phyloP scores from a whole-genome alignment of 2,797 vertebrate species.

The Enteromius trimaculatus region DNA sequence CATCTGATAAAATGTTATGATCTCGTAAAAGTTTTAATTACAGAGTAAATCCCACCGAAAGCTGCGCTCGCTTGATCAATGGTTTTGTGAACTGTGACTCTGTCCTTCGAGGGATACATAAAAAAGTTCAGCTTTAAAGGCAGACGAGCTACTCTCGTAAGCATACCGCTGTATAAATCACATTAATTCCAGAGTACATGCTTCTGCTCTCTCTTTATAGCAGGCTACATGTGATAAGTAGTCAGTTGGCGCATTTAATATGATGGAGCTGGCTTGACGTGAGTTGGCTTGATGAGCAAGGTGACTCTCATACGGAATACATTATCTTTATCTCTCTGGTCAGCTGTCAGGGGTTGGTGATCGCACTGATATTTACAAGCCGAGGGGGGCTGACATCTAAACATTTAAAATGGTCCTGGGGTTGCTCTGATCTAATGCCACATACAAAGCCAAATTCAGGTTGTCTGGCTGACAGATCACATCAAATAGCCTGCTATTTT shows the following conservation, averaged over 20 bases:
- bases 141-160: conserved; percentile 28
- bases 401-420: conserved; percentile 41
- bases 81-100: conserved; percentile 46
- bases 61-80: conserved; percentile 53
- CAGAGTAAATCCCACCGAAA: conserved; percentile 58
- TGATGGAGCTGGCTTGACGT: conserved; percentile 27
- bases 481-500: conserved; percentile 2
- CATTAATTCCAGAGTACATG: conserved; percentile 43
- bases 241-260: background rate
- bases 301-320: conserved; percentile 45
- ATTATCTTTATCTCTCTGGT: conserved; percentile 47
- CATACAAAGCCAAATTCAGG: conserved; percentile 15
- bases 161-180: conserved; percentile 34
- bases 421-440: conserved; percentile 43
- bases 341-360: conserved; percentile 41
- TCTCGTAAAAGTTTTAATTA: conserved; percentile 59
- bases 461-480: conserved; percentile 29
- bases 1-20: conserved; percentile 52
- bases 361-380: conserved; percentile 41
- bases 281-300: conserved; percentile 46
- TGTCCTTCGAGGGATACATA: conserved; percentile 48
- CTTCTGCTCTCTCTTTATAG: conserved; percentile 35
- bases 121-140: conserved; percentile 33
- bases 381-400: conserved; percentile 30
- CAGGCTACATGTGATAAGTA: conserved; percentile 18